Evolutionary conservation across 2,113 vertebrate genomes (phyloP).

Genomic region (Propithecus coquereli): DNA sequence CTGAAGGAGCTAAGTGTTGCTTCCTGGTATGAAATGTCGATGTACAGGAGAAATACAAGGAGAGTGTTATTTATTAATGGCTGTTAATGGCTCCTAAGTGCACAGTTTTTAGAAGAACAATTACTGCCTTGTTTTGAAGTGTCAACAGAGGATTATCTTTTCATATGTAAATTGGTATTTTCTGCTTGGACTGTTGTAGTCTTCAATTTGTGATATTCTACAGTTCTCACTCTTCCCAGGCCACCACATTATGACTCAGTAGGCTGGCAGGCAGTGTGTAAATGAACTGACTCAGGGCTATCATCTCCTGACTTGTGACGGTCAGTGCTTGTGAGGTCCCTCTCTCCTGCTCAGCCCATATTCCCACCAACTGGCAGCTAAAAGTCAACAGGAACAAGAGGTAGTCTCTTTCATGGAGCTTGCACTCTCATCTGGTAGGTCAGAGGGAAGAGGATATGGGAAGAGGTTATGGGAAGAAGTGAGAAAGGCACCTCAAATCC

Average conservation of each 20-base stretch:
- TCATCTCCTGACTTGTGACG: neutral
- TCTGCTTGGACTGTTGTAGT: neutral
- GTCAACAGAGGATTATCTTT: neutral
- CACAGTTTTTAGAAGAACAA: neutral
- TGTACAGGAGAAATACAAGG: neutral
- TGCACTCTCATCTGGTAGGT: neutral
- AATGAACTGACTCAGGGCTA: neutral
- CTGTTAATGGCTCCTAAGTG: neutral
- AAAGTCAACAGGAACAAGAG: neutral
- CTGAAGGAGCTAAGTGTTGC: neutral
- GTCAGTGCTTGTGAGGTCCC: too few relatives aligned
- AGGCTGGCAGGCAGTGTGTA: neutral
- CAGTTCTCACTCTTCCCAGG: neutral
- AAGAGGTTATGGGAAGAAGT: neutral
- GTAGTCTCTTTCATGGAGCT: rapidly evolving
- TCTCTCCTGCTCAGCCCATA: neutral
- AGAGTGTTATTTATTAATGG: constrained; percentile 7
- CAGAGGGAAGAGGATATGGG: neutral
- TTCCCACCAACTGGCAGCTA: neutral
- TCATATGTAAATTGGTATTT: neutral
- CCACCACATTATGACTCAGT: neutral
- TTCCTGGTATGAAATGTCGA: neutral
- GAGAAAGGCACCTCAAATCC: neutral
- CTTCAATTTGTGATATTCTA: neutral
- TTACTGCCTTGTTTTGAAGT: neutral